Evolutionary conservation across 2,888 invertebrate species (phyloP).

Genomic region (Epistrophe grossulariae): DNA sequence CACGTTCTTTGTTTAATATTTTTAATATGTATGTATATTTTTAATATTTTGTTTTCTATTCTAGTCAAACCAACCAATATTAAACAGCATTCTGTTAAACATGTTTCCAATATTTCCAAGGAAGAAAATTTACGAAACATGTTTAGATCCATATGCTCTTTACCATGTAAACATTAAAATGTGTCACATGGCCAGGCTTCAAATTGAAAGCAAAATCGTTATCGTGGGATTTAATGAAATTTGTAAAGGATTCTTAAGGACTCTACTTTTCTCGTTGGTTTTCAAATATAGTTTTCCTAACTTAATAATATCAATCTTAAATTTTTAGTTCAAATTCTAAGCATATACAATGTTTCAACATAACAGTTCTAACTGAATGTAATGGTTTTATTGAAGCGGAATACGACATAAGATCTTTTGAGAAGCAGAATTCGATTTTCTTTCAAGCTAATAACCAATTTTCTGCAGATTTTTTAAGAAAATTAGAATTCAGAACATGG

Average conservation of each 20-base stretch:
- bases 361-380: constrained; percentile 36
- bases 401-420: constrained; percentile 29
- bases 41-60: background rate
- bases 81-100: constrained; percentile 51
- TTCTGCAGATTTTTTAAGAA: constrained; percentile 35
- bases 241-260: constrained; percentile 79
- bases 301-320: background rate
- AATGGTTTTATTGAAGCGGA: constrained; percentile 58
- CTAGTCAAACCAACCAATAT: constrained; percentile 35
- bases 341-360: constrained; percentile 41
- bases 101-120: constrained; percentile 62
- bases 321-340: background rate
- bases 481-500: constrained; percentile 56
- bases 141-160: constrained; percentile 37
- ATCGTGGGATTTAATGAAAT: constrained; percentile 79
- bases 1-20: no score
- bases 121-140: background rate
- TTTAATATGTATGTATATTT: no score
- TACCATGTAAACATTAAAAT: constrained; percentile 39
- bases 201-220: constrained; percentile 50
- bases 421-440: constrained; percentile 35
- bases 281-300: background rate
- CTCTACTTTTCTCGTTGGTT: constrained; percentile 77
- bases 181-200: constrained; percentile 18
- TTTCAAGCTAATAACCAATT: constrained; percentile 56